phyloP scores from a whole-genome alignment of 2,888 invertebrate species.

The Lacanobia wlatinum region DNA sequence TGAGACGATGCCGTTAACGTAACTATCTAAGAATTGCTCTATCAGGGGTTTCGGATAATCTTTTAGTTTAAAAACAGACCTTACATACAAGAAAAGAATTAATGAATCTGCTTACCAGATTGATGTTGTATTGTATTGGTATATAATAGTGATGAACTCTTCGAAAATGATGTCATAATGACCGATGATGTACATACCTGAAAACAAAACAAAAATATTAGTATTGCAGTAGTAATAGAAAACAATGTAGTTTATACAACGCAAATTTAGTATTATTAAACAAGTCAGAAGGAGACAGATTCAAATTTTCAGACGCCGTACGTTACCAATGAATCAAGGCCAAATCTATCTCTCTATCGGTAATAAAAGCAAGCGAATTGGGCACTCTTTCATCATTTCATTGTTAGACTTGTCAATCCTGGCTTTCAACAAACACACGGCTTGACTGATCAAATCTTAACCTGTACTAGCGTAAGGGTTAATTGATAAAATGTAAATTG shows the following conservation, averaged over 20 bases:
- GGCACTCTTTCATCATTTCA: neutral
- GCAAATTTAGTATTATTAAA: neutral
- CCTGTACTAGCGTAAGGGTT: too few species aligned
- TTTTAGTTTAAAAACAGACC: neutral
- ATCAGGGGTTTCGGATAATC: neutral
- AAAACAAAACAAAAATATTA: constrained; percentile 47
- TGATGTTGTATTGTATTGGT: neutral
- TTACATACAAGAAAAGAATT: neutral
- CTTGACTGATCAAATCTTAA: too few species aligned
- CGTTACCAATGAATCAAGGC: neutral
- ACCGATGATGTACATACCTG: constrained; percentile 48
- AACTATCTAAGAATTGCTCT: neutral
- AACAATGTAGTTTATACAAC: neutral
- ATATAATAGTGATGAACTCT: neutral
- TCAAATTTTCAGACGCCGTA: neutral
- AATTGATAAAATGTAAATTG: too few species aligned
- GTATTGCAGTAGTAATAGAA: neutral
- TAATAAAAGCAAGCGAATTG: neutral
- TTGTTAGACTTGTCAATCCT: neutral
- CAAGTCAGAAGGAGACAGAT: neutral
- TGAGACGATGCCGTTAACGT: constrained; percentile 34
- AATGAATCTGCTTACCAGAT: constrained; percentile 33
- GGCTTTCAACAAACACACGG: too few species aligned
- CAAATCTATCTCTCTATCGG: neutral
- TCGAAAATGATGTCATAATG: neutral